Base-by-base conservation (phyloP, 2,797 vertebrate genomes). In the Pipistrellus pygmaeus region DNA sequence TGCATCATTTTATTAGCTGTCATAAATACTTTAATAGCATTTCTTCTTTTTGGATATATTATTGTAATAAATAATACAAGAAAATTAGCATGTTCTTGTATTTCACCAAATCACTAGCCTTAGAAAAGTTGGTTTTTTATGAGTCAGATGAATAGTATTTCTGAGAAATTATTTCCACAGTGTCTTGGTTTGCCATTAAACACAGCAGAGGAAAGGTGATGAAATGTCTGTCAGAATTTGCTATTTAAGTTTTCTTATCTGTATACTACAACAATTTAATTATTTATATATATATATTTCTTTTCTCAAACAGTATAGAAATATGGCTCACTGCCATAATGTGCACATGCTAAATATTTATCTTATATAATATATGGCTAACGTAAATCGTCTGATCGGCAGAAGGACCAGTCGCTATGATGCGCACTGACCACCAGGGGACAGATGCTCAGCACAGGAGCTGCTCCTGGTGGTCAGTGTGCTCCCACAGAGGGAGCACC, bases 241-340 rank as follows among this genome's bases (percentile, higher is more conserved):
- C 17, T 44, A 38, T 38, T 81, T 85, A 35, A 48, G 10, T 72
- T 93, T 91, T 93, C 51, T 81, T 85, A 27, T 1, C 17, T 84
- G 2, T 82, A 23, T 30, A 23, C 25, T 53, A 25, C 25, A 64
- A 3, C 3, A 76, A 18, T 44, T 77, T 17, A 55, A 18, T 73
- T 32, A 57, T 48, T 32, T 35, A 35, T 35, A 35, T 38, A 38
- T 32, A 57, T 27, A 41, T 41, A 32, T 44, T 53, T 55, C 69
- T 82, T 44, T 53, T 48, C 62, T 86, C 27, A 30, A 76, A 55
- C 0, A 21, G 41, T 60, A 62, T 66, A 68, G 27, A 27, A 57
- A 57, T 73, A 5, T 8, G 12, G 7, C 1, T 30, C 23, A 66
- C 38, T 27, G 21, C 51, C 25, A 48, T 69, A 66, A 44, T 15